phyloP scores from a whole-genome alignment of 2,888 invertebrate genomes.

The Holacanthella duospinosa region DNA sequence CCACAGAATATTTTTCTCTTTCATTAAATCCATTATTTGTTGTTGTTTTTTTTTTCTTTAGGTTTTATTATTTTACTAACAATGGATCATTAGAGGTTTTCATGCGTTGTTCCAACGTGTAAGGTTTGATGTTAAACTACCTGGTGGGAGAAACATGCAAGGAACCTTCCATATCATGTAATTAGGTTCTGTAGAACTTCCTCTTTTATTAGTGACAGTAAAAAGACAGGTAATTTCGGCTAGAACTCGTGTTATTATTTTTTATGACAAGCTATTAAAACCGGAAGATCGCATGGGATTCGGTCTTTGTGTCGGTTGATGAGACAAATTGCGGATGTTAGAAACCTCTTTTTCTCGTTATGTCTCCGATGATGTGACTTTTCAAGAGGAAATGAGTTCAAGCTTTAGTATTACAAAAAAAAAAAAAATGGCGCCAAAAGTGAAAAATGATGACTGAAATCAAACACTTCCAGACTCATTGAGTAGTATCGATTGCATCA shows the following conservation, averaged over 20 bases:
- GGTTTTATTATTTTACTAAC: no score
- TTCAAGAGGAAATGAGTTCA: background rate
- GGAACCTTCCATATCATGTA: background rate
- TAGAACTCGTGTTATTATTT: background rate
- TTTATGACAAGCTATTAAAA: slow-evolving; percentile 1
- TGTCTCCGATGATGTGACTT: background rate
- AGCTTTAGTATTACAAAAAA: no score
- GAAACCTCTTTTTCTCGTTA: background rate
- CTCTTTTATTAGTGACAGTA: background rate
- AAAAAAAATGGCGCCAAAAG: no score
- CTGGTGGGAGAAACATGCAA: background rate
- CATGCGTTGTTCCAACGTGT: background rate
- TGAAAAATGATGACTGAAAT: no score
- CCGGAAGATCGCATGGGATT: background rate
- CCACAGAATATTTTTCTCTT: no score
- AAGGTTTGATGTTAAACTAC: background rate
- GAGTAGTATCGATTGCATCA: no score
- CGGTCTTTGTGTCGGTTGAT: background rate
- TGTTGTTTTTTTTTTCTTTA: no score
- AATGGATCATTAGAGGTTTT: background rate
- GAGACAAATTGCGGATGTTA: slow-evolving; percentile 1
- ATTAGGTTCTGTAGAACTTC: background rate
- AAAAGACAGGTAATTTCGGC: background rate
- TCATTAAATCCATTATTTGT: no score
- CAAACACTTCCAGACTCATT: no score